Evolutionary conservation across 2,113 vertebrate species (phyloP), one percentile per base, ranked within the genome.

Genomic region (Oreochromis aureus): DNA sequence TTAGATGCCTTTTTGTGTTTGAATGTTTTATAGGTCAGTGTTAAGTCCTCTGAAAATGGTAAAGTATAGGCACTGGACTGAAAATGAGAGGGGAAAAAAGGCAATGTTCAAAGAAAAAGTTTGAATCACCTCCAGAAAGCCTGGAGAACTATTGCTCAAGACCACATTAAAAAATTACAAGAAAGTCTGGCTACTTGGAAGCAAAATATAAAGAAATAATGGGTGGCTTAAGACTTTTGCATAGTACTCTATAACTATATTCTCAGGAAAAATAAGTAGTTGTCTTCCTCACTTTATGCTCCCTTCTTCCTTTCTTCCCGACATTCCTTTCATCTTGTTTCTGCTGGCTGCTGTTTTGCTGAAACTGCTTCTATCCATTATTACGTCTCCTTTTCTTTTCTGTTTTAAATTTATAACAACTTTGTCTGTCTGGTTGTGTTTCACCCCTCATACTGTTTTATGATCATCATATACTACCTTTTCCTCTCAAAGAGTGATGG

Each of bases 401-500:
- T 39, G 6, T 41, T 80, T 51, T 86, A 22, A 41, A 83, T 90
- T 83, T 15, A 56, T 27, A 87, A 82, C 32, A 85, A 58, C 46
- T 76, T 78, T 87, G n/a, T 48, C 78, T 89, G 27, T 82, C 13
- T 39, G 36, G 22, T 81, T 80, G 9, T 78, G n/a, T 58, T 16
- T 63, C 19, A 30, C 19, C 39, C 54, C 87, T 82, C 80, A 46
- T 34, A 22, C 55, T 66, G 59, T 39, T 16, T 81, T 86, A 80
- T 55, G 36, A 15, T 86, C 63, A 76, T 19, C 19, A 3, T 48
- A 24, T 27, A 80, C 76, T 16, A 24, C 63, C 61, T 55, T 83
- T 79, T 84, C 46, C 41, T 36, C 41, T 55, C 56, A 58, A 66
- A 86, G 44, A 66, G 78, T 87, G 91, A 92, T 89, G 89, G 78